Evolutionary conservation across 2,797 vertebrate genomes (phyloP), one percentile per base, ranked within the genome.

Genomic region (Falco columbarius): DNA sequence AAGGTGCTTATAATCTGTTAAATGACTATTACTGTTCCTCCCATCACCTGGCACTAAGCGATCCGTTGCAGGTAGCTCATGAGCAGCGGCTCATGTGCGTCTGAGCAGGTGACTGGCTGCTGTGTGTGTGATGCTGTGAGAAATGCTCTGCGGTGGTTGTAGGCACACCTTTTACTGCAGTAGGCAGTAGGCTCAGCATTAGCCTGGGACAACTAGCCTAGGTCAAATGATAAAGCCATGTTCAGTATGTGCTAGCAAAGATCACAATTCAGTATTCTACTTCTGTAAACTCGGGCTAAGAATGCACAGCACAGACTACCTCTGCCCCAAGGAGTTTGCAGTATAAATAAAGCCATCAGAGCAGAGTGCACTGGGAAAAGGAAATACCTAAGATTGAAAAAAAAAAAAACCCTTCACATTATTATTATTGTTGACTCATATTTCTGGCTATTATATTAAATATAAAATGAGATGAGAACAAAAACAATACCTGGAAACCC

Each of bases 401-500:
- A 49, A 71, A 75, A 74, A 77, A 14, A 36, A n/a, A 14, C 21
- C 59, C 38, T 89, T 94, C 56, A 59, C 42, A 86, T 90, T 85
- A 90, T 90, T 85, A 90, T 77, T 97, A 81, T 95, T 96, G 92
- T 96, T 97, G 94, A 96, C 89, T 96, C 95, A 95, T 91, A 97
- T 96, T 97, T 96, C 96, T 97, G 93, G 93, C 92, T 89, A 96
- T 97, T 97, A 89, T 96, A 94, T 96, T 94, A 72, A 95, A 92
- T 95, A 89, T 71, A 90, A 96, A 96, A 92, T 85, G 81, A 95
- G 73, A 96, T 42, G 62, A 93, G 87, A 82, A 73, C 66, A 86
- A 79, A 96, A 96, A 96, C 96, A 97, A 97, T 97, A 97, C 95
- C 95, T 96, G 97, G 95, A 97, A 97, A 91, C 84, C 47, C 42